These are phyloP conservation scores for Agriopis marginaria DNA, from an alignment of 2,888 invertebrate species.

Conservation along the genomic window DNA sequence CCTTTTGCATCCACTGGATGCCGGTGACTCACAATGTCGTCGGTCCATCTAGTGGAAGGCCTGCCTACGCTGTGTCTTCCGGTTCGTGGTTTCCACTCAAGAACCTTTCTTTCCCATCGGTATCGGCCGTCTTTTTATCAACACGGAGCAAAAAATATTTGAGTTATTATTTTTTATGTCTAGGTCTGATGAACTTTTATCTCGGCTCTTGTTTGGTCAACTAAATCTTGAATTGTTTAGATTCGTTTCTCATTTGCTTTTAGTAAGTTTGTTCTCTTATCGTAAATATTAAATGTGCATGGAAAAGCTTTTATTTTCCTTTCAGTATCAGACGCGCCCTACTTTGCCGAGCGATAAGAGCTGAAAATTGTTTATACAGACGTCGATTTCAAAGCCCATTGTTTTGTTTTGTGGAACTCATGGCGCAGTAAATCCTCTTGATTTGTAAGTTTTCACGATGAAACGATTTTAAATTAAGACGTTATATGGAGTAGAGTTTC, in stretches of 20 bases:
- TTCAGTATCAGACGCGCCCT: slow-evolving; percentile 40
- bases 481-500: not conserved
- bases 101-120: no score
- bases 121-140: no score
- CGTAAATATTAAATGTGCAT: slow-evolving; percentile 12
- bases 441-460: slow-evolving; percentile 17
- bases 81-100: no score
- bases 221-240: not conserved
- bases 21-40: no score
- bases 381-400: slow-evolving; percentile 16
- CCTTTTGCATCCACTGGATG: no score
- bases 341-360: slow-evolving; percentile 41
- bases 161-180: not conserved
- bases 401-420: slow-evolving; percentile 24
- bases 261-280: not conserved
- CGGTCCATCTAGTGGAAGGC: no score
- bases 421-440: slow-evolving; percentile 25
- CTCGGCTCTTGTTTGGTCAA: no score
- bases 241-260: not conserved
- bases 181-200: not conserved
- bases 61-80: no score
- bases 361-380: slow-evolving; percentile 40
- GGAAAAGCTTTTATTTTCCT: slow-evolving; percentile 26
- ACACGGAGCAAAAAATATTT: no score
- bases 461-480: slow-evolving; percentile 6